Evolutionary conservation across 2,888 invertebrate genomes (phyloP).

Genomic region (Thysanoteuthis rhombus): DNA sequence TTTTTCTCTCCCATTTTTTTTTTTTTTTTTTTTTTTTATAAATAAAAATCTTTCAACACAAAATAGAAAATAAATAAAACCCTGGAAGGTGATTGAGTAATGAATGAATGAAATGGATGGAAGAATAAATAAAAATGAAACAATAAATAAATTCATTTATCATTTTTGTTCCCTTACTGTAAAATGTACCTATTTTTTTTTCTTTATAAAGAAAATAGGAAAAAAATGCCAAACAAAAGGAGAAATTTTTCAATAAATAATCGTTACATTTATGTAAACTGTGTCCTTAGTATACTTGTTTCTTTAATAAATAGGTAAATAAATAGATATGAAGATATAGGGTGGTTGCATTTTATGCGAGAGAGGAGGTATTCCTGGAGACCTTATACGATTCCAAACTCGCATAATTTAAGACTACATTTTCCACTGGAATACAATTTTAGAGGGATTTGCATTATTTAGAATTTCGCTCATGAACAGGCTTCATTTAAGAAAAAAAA

Average conservation of each 20-base stretch:
- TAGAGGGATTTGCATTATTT: not conserved
- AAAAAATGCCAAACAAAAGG: too few relatives aligned
- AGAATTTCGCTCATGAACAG: not conserved
- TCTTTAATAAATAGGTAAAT: not conserved
- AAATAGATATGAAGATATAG: not conserved
- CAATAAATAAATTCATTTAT: not conserved
- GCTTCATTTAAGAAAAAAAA: not conserved
- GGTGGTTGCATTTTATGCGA: not conserved
- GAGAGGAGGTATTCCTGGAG: not conserved
- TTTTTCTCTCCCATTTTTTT: not conserved
- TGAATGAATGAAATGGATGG: not conserved
- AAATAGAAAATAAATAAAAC: not conserved
- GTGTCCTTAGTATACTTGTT: not conserved
- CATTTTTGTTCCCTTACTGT: too few relatives aligned
- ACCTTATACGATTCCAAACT: not conserved
- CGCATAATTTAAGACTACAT: not conserved
- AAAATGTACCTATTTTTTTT: not conserved
- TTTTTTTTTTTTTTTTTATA: not conserved
- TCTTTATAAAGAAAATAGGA: not conserved
- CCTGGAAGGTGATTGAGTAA: not conserved
- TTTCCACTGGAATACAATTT: not conserved
- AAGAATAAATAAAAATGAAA: not conserved
- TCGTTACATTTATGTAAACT: not conserved
- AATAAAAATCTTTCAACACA: not conserved
- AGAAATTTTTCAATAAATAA: too few relatives aligned